Percentiles rank a stretch among this genome's conserved stretches.
phyloP scores from a whole-genome alignment of 2,797 vertebrate species.

The Arnoldichthys spilopterus region DNA sequence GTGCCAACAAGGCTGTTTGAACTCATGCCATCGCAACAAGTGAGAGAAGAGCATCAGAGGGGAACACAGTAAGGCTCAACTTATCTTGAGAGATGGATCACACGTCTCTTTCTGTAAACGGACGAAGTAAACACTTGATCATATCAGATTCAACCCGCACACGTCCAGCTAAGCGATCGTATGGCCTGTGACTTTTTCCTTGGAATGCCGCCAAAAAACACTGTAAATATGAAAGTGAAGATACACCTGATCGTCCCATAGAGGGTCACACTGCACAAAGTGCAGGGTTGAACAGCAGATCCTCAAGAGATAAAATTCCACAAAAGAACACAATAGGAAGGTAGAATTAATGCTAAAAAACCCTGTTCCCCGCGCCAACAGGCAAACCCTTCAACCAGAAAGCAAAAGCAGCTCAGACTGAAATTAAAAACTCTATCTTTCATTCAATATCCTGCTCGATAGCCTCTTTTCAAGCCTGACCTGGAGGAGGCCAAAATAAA shows the following conservation, averaged over 20 bases:
- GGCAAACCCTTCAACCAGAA: slow-evolving; percentile 45
- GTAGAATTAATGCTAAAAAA: slow-evolving; percentile 34
- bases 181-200: not conserved
- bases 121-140: slow-evolving; percentile 19
- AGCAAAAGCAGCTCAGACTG: slow-evolving; percentile 48
- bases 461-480: slow-evolving; percentile 54
- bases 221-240: slow-evolving; percentile 36
- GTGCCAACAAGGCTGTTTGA: not conserved
- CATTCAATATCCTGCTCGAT: slow-evolving; percentile 60
- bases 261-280: not conserved
- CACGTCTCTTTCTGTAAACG: slow-evolving; percentile 13
- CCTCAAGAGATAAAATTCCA: slow-evolving; percentile 26
- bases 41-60: not conserved
- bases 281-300: not conserved
- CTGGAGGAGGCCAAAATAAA: slow-evolving; percentile 68
- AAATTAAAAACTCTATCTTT: slow-evolving; percentile 56
- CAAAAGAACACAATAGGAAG: slow-evolving; percentile 41
- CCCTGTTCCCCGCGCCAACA: slow-evolving; percentile 43
- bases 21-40: not conserved
- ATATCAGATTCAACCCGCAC: slow-evolving; percentile 8
- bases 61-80: not conserved
- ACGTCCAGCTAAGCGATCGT: not conserved
- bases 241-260: not conserved
- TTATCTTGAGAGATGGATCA: slow-evolving; percentile 35
- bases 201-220: slow-evolving; percentile 4